phyloP scores from a whole-genome alignment of 1,140 invertebrate genomes.

The Drosophila athabasca region DNA sequence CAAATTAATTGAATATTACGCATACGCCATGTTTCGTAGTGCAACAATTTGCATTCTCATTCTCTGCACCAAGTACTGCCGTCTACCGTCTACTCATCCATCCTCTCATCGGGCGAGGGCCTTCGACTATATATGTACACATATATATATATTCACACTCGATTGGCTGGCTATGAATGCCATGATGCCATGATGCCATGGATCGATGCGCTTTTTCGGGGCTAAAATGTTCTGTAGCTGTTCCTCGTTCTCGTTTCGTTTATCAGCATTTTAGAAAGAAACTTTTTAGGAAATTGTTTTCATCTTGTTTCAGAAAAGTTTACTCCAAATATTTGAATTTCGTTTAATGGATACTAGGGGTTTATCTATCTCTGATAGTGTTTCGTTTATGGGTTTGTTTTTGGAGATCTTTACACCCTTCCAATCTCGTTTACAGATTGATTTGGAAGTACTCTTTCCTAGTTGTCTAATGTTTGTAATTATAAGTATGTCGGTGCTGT shows the following conservation, averaged over 20 bases:
- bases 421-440: too few species aligned
- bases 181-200: slow-evolving; percentile 36
- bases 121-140: slow-evolving; percentile 6
- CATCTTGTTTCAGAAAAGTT: too few species aligned
- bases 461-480: too few species aligned
- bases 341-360: too few species aligned
- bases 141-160: slow-evolving; percentile 30
- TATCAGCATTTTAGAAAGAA: too few species aligned
- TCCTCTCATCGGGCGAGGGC: slow-evolving; percentile 36
- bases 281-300: too few species aligned
- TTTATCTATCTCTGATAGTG: too few species aligned
- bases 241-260: neutral
- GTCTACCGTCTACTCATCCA: slow-evolving; percentile 14
- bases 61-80: slow-evolving; percentile 5
- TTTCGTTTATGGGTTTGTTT: neutral
- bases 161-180: slow-evolving; percentile 38
- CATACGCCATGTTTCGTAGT: slow-evolving; percentile 54
- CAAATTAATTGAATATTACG: slow-evolving; percentile 78
- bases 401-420: neutral
- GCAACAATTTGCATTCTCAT: slow-evolving; percentile 46
- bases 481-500: too few species aligned
- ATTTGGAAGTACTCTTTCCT: too few species aligned
- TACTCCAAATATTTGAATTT: too few species aligned
- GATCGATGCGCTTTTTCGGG: slow-evolving; percentile 26
- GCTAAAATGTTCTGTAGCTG: slow-evolving; percentile 12